Evolutionary conservation across 2,113 vertebrate species (phyloP).

Genomic region (Ammodramus savannarum): DNA sequence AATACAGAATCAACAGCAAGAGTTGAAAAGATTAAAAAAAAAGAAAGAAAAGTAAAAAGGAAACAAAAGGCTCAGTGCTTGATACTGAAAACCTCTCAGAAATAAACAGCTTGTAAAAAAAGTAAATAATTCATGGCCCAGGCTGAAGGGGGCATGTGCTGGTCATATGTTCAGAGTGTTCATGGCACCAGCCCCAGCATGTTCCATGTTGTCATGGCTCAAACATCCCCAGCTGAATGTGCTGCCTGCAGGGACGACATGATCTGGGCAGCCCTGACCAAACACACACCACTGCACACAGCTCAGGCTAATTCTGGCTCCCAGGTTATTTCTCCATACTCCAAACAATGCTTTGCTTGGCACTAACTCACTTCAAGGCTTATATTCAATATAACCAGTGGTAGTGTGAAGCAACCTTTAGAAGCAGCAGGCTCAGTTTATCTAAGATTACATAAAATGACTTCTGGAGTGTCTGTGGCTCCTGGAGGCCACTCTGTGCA

Average conservation of each 20-base stretch:
- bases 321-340: conserved; percentile 43
- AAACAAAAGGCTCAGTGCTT: conserved; percentile 14
- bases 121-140: neutral
- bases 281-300: conserved; percentile 26
- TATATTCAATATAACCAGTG: neutral
- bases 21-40: neutral
- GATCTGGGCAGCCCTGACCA: conserved; percentile 53
- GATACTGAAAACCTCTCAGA: neutral
- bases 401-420: neutral
- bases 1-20: neutral
- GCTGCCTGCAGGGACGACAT: conserved; percentile 53
- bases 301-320: conserved; percentile 41
- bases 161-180: conserved; percentile 55
- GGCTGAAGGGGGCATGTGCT: conserved; percentile 14
- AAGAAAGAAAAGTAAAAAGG: neutral
- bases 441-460: neutral
- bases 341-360: conserved; percentile 56
- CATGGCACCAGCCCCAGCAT: conserved; percentile 12
- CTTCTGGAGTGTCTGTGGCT: neutral
- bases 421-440: neutral
- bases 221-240: conserved; percentile 15
- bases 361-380: neutral
- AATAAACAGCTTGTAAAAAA: conserved; percentile 37
- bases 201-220: conserved; percentile 46
- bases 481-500: neutral